Conservation (phyloP, 1,140 invertebrate genomes). For the Antheraea pernyi region DNA sequence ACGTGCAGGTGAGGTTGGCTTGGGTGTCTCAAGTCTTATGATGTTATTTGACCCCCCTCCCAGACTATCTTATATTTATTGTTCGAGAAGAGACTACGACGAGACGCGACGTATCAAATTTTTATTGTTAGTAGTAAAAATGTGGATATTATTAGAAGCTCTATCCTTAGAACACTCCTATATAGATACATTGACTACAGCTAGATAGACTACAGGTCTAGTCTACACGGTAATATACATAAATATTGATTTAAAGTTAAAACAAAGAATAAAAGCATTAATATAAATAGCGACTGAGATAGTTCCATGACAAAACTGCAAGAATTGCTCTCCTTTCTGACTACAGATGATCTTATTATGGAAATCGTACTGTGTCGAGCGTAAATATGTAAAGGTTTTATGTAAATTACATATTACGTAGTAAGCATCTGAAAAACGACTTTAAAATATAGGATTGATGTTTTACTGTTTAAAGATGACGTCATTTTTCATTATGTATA, state of each 20-base stretch:
- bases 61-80: too few species aligned
- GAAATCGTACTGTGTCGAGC: conserved; percentile 59
- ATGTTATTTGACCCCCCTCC: too few species aligned
- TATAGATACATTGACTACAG: too few species aligned
- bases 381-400: conserved; percentile 63
- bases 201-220: background rate
- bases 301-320: conserved; percentile 63
- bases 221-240: conserved; percentile 10
- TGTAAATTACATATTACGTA: conserved; percentile 46
- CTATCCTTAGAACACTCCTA: background rate
- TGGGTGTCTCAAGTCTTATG: too few species aligned
- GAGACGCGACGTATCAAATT: background rate
- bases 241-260: conserved; percentile 18
- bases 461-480: background rate
- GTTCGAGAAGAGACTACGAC: too few species aligned
- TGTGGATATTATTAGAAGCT: too few species aligned
- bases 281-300: conserved; percentile 45
- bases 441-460: conserved; percentile 6
- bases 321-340: conserved; percentile 44
- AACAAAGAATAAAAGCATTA: conserved; percentile 27
- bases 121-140: conserved; percentile 3
- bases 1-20: too few species aligned
- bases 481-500: background rate
- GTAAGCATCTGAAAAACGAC: background rate
- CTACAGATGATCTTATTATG: conserved; percentile 71